phyloP scores from a whole-genome alignment of 2,797 vertebrate genomes.

The Esox lucius region DNA sequence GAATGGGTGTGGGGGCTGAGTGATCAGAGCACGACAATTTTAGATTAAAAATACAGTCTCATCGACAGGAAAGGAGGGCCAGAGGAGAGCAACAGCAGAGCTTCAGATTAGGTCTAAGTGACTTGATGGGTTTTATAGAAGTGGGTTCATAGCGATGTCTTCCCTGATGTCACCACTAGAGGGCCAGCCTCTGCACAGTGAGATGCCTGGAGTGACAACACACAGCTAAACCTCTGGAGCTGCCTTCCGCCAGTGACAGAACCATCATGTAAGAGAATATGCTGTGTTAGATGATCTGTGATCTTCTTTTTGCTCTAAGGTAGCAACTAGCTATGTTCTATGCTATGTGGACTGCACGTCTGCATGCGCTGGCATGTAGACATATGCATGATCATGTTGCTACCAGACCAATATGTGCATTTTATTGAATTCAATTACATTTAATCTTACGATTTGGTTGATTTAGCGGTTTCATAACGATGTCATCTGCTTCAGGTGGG shows the following conservation, averaged over 20 bases:
- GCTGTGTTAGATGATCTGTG: slow-evolving; percentile 16
- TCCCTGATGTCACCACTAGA: slow-evolving; percentile 8
- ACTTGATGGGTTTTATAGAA: not conserved
- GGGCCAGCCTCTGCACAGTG: slow-evolving; percentile 4
- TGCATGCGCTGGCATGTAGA: slow-evolving; percentile 6
- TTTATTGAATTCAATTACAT: slow-evolving; percentile 15
- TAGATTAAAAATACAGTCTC: not conserved
- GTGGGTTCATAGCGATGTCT: not conserved
- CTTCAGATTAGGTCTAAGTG: not conserved
- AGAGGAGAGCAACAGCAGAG: not conserved
- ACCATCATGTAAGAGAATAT: slow-evolving; percentile 7
- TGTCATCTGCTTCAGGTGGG: not conserved
- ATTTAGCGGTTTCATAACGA: slow-evolving; percentile 4
- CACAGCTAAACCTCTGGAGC: slow-evolving; percentile 30
- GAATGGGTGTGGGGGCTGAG: slow-evolving; percentile 24
- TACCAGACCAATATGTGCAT: slow-evolving; percentile 5
- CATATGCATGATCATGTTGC: slow-evolving; percentile 14
- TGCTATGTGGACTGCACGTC: not conserved
- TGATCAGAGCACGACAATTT: slow-evolving; percentile 26
- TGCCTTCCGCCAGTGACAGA: slow-evolving; percentile 38
- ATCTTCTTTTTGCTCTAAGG: not conserved
- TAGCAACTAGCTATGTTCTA: not conserved
- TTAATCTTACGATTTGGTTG: slow-evolving; percentile 19
- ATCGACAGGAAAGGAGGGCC: not conserved
- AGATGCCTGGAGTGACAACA: not conserved